Evolutionary conservation across 2,888 invertebrate genomes (phyloP).

Genomic region (Caenorhabditis becei): DNA sequence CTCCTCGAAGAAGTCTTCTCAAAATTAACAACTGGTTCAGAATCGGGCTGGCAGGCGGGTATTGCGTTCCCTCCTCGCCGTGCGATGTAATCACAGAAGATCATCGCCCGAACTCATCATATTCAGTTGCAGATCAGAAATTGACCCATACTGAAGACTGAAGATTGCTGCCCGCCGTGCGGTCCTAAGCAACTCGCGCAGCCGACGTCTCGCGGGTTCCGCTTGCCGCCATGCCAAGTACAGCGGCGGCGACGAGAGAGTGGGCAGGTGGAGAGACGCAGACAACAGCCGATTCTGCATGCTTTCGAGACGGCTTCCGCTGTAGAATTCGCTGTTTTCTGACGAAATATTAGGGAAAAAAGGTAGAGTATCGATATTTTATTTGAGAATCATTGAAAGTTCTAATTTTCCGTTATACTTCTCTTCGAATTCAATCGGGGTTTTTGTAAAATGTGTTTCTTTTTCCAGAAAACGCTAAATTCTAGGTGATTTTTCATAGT

Average conservation of each 20-base stretch:
- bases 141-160: conserved; percentile 74
- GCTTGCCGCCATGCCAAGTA: conserved; percentile 20
- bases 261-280: conserved; percentile 32
- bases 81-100: conserved; percentile 69
- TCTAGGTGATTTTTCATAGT: no score
- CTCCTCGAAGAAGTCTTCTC: conserved; percentile 20
- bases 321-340: no score
- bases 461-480: no score
- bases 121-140: conserved; percentile 71
- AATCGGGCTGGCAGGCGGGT: conserved; percentile 62
- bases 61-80: conserved; percentile 68
- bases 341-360: no score
- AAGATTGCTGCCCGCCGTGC: not conserved
- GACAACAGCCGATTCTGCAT: not conserved
- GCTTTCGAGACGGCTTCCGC: not conserved
- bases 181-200: conserved; percentile 11
- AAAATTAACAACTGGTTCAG: conserved; percentile 66
- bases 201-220: conserved; percentile 53
- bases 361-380: no score
- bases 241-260: conserved; percentile 29
- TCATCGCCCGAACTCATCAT: conserved; percentile 73
- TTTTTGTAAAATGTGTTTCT: no score
- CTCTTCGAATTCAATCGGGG: no score
- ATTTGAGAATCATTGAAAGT: no score
- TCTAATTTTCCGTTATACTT: no score